These are phyloP conservation scores for Myopa testacea DNA, from an alignment of 2,888 invertebrate species.

Conservation along the genomic window DNA sequence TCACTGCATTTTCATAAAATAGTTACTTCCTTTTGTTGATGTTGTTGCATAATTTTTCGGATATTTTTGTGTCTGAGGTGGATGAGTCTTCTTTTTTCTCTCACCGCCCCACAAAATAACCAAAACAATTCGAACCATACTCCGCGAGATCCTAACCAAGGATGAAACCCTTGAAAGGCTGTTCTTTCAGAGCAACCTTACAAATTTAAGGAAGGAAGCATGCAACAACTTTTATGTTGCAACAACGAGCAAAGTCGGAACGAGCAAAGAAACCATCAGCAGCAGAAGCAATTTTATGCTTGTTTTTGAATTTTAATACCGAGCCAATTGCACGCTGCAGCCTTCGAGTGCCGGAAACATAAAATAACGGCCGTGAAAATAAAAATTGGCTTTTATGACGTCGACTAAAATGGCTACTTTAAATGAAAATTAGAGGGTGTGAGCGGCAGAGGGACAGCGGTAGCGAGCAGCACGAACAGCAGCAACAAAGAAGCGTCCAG, in stretches of 20 bases:
- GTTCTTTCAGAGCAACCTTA: too few species aligned
- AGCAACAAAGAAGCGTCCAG: constrained; percentile 15
- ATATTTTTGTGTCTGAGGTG: too few species aligned
- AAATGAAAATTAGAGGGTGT: constrained; percentile 2
- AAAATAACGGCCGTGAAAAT: constrained; percentile 55
- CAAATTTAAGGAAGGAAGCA: too few species aligned
- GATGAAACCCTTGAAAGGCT: too few species aligned
- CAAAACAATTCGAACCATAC: too few species aligned
- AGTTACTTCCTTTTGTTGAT: too few species aligned
- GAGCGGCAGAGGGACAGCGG: neutral
- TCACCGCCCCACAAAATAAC: too few species aligned
- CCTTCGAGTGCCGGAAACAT: constrained; percentile 55
- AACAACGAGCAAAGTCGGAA: constrained; percentile 26
- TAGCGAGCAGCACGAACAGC: neutral
- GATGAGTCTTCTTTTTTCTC: too few species aligned
- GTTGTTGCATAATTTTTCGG: too few species aligned
- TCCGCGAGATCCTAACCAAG: too few species aligned
- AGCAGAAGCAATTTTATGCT: constrained; percentile 45
- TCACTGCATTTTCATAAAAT: too few species aligned
- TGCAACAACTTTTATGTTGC: constrained; percentile 42
- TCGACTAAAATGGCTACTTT: constrained; percentile 32
- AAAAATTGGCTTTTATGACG: constrained; percentile 54
- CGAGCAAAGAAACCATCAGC: constrained; percentile 11
- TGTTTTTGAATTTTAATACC: constrained; percentile 38
- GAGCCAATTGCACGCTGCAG: constrained; percentile 44